Percentiles rank a stretch among this genome's conserved stretches.
phyloP scores from a whole-genome alignment of 2,888 invertebrate genomes.

The Tipula lateralis region DNA sequence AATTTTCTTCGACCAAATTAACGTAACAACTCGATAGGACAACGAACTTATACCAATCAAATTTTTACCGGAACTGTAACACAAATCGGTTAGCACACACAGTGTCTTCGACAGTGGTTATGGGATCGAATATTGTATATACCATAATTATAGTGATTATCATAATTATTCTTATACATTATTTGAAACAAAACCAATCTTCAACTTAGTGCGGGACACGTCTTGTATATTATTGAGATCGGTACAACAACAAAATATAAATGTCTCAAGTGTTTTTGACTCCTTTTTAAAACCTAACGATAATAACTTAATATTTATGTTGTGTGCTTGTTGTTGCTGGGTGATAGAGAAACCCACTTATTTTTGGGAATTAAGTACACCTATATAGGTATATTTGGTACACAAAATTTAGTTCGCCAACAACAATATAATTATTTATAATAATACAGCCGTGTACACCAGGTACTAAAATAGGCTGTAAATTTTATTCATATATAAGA shows the following conservation, averaged over 20 bases:
- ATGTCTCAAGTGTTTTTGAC: conserved; percentile 4
- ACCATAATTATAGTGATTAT: background rate
- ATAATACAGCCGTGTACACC: background rate
- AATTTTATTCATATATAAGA: background rate
- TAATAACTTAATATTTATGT: conserved; percentile 9
- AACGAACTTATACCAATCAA: background rate
- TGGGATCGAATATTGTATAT: background rate
- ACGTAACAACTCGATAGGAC: background rate
- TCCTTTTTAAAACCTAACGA: background rate
- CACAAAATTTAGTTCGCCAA: background rate
- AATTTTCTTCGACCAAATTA: too few relatives aligned
- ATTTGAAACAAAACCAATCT: background rate
- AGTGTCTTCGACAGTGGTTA: background rate
- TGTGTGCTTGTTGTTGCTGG: background rate
- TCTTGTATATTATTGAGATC: background rate
- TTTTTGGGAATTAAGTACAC: background rate
- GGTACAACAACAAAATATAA: background rate
- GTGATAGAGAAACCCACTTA: conserved; percentile 3
- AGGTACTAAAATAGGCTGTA: background rate
- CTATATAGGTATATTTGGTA: background rate
- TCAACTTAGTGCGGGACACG: background rate
- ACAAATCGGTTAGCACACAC: background rate
- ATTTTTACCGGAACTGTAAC: background rate
- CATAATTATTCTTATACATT: background rate
- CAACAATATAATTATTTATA: conserved; percentile 12